Evolutionary conservation across 2,797 vertebrate genomes (phyloP).

Genomic region (Clarias fuscus): DNA sequence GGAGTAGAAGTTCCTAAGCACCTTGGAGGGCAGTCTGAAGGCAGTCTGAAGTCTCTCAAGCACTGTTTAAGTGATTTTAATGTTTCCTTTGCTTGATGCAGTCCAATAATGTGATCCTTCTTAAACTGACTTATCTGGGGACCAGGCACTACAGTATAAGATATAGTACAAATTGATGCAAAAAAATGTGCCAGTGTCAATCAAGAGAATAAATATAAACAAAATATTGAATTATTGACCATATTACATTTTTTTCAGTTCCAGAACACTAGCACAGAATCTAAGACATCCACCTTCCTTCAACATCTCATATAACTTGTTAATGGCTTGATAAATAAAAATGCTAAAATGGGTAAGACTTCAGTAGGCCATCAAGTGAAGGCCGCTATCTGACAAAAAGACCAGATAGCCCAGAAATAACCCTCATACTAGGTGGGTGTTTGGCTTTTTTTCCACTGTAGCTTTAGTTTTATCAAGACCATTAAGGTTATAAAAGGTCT

Average conservation of each 20-base stretch:
- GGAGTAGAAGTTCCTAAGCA: too few relatives aligned
- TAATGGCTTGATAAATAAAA: not conserved
- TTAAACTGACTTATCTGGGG: too few relatives aligned
- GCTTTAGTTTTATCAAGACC: slow-evolving; percentile 43
- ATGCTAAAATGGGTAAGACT: not conserved
- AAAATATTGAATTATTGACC: not conserved
- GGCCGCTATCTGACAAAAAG: not conserved
- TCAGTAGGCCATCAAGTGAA: not conserved
- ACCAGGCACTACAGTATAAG: too few relatives aligned
- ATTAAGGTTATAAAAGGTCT: slow-evolving; percentile 52
- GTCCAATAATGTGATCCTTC: too few relatives aligned
- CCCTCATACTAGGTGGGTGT: slow-evolving; percentile 6
- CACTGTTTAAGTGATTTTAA: too few relatives aligned
- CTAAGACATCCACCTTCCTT: not conserved
- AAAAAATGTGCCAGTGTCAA: not conserved
- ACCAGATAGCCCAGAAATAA: not conserved
- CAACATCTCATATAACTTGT: not conserved
- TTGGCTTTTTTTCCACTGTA: slow-evolving; percentile 22
- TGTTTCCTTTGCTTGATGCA: too few relatives aligned
- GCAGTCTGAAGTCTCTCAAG: too few relatives aligned
- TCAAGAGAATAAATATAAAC: not conserved
- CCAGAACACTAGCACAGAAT: not conserved
- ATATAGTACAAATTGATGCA: not conserved
- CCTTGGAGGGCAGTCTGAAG: too few relatives aligned
- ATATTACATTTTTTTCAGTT: not conserved